Evolutionary conservation across 2,888 invertebrate genomes (phyloP).

Genomic region (Lasioglossum calceatum): DNA sequence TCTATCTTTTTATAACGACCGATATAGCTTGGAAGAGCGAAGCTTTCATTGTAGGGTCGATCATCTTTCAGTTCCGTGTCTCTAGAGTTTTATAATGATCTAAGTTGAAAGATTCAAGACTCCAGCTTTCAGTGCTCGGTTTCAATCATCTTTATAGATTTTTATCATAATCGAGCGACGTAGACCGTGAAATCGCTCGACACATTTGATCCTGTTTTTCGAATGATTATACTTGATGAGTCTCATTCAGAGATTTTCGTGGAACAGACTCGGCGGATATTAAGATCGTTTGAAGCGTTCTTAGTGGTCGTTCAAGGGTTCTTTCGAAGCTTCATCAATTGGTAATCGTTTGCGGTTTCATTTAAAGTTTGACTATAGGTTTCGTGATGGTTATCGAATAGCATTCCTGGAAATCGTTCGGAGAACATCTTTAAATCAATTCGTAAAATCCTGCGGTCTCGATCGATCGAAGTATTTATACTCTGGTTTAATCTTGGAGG

Average conservation of each 20-base stretch:
- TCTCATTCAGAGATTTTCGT: no score
- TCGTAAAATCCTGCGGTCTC: neutral
- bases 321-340: neutral
- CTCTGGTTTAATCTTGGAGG: neutral
- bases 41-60: no score
- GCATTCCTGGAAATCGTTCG: neutral
- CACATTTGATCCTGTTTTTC: no score
- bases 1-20: neutral
- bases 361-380: neutral
- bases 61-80: neutral
- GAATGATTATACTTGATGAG: no score
- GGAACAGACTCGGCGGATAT: neutral
- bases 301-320: neutral
- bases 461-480: no score
- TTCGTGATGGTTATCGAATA: neutral
- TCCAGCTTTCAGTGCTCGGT: no score
- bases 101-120: neutral
- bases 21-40: no score
- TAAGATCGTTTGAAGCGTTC: neutral
- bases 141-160: no score
- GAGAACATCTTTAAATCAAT: neutral
- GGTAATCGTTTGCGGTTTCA: neutral
- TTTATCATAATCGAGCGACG: no score
- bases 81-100: neutral
- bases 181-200: no score